Evolutionary conservation across 2,797 vertebrate genomes (phyloP), one percentile per base, ranked within the genome.

Genomic region (Neopelma chrysocephalum): DNA sequence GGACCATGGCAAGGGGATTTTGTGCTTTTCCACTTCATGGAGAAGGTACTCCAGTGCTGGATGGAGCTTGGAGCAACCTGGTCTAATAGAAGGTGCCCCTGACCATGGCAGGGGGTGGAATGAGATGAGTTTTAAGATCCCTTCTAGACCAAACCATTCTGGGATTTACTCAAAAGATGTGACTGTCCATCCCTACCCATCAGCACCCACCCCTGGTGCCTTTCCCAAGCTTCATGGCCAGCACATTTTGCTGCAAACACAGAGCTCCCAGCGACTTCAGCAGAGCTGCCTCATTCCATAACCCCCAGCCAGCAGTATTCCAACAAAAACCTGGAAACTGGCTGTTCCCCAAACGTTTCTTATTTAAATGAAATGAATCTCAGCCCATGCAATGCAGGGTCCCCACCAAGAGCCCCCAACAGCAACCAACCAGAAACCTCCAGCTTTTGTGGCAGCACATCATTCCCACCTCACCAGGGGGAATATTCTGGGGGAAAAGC

Each of bases 1-100:
- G 5, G 42, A 4, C 1, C 4, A 0, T 42, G 34, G n/a, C 0
- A 0, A 34, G 73, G n/a, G n/a, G 18, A 2, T 11, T 31, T 20
- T 29, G 31, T 5, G 48, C 70, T 31, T 43, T 38, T 10, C 51
- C 40, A 5, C 23, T 3, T 4, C 25, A 15, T 5, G 2, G 32
- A 42, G 42, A 19, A 20, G 22, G 20, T 6, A 12, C 40, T 54
- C 57, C 11, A 0, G 20, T 0, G 1, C n/a, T 60, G 65, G 45
- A 40, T 19, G 17, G 38, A 65, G 65, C 17, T 42, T 21, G 29
- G 80, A 58, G 65, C 23, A 15, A 0, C 14, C 64, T 31, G 68
- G 38, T 68, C 36, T 51, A 25, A 10, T 13, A 13, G 43, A 5
- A 80, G 18, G 7, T 9, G n/a, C 9, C 23, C 32, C 57, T 56